Percentiles rank a stretch among this genome's conserved stretches.
These are phyloP conservation scores for Allenopithecus nigroviridis DNA, from an alignment of 2,797 vertebrate genomes.

Conservation along the genomic window DNA sequence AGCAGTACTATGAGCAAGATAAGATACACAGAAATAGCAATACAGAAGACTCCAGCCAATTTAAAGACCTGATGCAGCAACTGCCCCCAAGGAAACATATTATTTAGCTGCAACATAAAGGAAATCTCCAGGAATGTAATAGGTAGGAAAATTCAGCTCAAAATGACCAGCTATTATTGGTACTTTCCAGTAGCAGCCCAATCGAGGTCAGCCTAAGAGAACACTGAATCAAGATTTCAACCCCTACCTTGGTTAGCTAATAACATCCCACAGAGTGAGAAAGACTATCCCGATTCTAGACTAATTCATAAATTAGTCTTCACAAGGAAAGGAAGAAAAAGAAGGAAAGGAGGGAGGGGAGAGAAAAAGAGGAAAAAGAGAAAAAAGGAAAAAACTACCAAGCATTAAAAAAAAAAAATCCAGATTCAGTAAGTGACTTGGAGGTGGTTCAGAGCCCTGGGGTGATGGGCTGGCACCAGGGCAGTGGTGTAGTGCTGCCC, in stretches of 20 bases:
- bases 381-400: not conserved
- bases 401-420: not conserved
- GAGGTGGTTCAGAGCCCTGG: not conserved
- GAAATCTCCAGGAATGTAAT: not conserved
- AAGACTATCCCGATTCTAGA: not conserved
- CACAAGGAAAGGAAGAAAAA: not conserved
- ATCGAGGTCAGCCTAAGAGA: not conserved
- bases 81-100: slow-evolving; percentile 66
- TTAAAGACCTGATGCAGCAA: slow-evolving; percentile 61
- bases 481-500: not conserved
- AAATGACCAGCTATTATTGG: not conserved
- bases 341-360: not conserved
- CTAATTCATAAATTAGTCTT: not conserved
- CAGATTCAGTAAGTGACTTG: not conserved
- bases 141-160: not conserved
- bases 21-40: slow-evolving; percentile 80
- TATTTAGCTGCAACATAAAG: slow-evolving; percentile 25
- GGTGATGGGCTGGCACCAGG: not conserved
- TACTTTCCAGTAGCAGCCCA: not conserved
- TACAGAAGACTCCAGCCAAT: not conserved
- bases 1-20: slow-evolving; percentile 87
- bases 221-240: not conserved
- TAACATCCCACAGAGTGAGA: not conserved
- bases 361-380: no score
- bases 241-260: not conserved